Evolutionary conservation across 1,140 invertebrate genomes (phyloP).

Genomic region (Formica selysi): DNA sequence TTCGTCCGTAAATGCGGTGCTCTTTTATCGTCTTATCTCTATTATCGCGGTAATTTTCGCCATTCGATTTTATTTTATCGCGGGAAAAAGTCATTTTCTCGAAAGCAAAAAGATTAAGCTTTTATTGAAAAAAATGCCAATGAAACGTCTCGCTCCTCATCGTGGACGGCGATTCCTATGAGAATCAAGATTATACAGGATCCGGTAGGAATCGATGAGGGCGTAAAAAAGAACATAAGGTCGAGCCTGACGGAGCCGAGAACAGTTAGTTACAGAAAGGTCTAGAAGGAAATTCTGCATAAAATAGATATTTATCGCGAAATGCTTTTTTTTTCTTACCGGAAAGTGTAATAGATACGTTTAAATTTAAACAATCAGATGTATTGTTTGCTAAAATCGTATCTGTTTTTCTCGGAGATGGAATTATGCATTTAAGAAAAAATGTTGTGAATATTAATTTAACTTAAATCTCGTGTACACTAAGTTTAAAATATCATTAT

Average conservation of each 20-base stretch:
- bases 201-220: constrained; percentile 2
- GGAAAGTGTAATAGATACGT: not conserved
- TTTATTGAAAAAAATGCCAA: constrained; percentile 53
- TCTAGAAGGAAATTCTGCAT: constrained; percentile 25
- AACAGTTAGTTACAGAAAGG: not conserved
- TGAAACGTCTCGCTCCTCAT: constrained; percentile 26
- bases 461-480: not conserved
- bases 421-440: not conserved
- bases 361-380: constrained; percentile 8
- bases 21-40: not conserved
- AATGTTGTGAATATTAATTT: not conserved
- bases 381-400: not conserved
- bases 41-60: constrained; percentile 3
- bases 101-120: constrained; percentile 1
- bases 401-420: not conserved
- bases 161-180: not conserved
- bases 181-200: constrained; percentile 46
- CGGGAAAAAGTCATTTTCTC: constrained; percentile 11
- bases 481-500: constrained; percentile 6
- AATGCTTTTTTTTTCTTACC: not conserved
- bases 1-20: not conserved
- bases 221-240: constrained; percentile 22
- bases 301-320: constrained; percentile 50
- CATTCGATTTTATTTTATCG: constrained; percentile 29
- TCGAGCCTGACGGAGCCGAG: constrained; percentile 1